Base-by-base conservation (phyloP, 2,113 vertebrate genomes). In the Triplophysa dalaica region DNA sequence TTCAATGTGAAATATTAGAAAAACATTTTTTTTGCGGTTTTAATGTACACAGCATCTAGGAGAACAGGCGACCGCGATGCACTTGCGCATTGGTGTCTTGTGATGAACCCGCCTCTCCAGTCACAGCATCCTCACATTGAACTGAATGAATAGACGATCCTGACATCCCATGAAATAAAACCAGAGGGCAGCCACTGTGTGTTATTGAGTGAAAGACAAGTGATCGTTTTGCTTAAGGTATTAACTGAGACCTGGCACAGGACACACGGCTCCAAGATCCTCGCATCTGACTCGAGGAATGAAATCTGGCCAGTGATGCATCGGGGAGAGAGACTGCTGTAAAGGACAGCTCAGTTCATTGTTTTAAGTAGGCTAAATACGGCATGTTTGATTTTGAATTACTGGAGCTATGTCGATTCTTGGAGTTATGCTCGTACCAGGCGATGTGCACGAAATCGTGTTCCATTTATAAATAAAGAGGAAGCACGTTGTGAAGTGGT, bases 401-500 rank as follows among this genome's bases (percentile, higher is more conserved):
- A 77, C 3, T 24, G 52, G 24, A 61, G 17, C 52, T 17, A 54
- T 77, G 75, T 3, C 68, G 38, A 54, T 48, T 21, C 38, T 2
- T n/a, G 56, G 43, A 24, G 61, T 82, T 21, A 29, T 33, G 26
- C 38, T 61, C 41, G 9, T 26, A 52, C 29, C 33, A 74, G 68
- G 24, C 26, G 14, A 80, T 50, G 21, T 43, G 16, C 73, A 17
- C 10, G 60, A 21, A 41, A 54, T 33, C n/a, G 67, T 56, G 10
- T n/a, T 38, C 29, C 2, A 26, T 52, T 33, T 41, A 22, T 79
- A 83, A 83, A 64, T 60, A 70, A 45, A 12, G 22, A 69, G 62
- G n/a, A 65, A 92, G 92, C 91, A 93, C 89, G 91, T 92, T 91
- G 90, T 81, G 85, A 50, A 87, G 83, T 85, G 61, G 68, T 83